A percentile compares a stretch with the other conserved stretches of the same genome.
phyloP scores from a whole-genome alignment of 2,797 vertebrate species.

The Melanotaenia nigrans region DNA sequence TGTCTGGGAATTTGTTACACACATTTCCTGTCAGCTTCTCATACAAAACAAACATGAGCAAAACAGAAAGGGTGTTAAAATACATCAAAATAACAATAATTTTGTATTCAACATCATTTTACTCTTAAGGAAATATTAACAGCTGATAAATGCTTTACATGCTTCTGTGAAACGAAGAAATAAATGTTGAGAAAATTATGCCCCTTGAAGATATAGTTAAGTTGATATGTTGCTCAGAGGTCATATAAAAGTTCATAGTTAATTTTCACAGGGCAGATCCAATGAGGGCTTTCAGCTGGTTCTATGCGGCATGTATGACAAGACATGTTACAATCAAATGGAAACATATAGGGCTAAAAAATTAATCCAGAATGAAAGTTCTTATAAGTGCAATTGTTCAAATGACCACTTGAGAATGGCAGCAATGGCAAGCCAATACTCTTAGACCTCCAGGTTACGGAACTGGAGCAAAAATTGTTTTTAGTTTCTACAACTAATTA shows the following conservation, averaged over 20 bases:
- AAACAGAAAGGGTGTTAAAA: conserved; percentile 2
- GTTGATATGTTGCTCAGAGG: not conserved
- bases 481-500: not conserved
- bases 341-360: not conserved
- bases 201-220: not conserved
- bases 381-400: not conserved
- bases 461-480: not conserved
- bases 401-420: not conserved
- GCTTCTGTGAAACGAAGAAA: not conserved
- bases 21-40: not conserved
- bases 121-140: not conserved
- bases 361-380: not conserved
- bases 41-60: conserved; percentile 8
- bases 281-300: not conserved
- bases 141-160: not conserved
- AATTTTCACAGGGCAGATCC: not conserved
- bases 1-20: conserved; percentile 5
- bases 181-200: not conserved
- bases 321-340: not conserved
- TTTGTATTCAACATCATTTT: conserved; percentile 6
- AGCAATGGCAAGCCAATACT: not conserved
- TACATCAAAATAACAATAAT: not conserved
- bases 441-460: not conserved
- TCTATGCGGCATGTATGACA: not conserved
- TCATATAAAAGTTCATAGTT: not conserved